Evolutionary conservation across 2,113 vertebrate species (phyloP).

Genomic region (Onychostruthus taczanowskii): DNA sequence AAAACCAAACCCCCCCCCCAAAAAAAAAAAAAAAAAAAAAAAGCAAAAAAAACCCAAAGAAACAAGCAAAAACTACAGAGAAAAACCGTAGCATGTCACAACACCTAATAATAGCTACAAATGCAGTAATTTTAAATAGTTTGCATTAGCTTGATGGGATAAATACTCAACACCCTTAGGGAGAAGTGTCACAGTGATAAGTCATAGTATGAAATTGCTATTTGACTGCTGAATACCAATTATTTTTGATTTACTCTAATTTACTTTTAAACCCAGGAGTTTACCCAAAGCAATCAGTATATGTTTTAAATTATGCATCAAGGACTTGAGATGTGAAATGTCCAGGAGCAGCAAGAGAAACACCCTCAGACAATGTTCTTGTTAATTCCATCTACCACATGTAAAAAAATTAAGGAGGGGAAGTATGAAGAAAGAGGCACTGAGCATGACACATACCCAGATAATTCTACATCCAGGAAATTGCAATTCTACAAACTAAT

Average conservation of each 20-base stretch:
- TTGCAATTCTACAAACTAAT: not conserved
- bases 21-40: not conserved
- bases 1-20: too few species aligned
- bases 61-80: not conserved
- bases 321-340: constrained; percentile 12
- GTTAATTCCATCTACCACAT: not conserved
- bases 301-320: constrained; percentile 39
- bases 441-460: not conserved
- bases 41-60: too few species aligned
- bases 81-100: constrained; percentile 53
- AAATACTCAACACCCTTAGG: constrained; percentile 55
- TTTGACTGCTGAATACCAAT: constrained; percentile 62
- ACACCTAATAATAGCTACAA: constrained; percentile 60
- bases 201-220: constrained; percentile 50
- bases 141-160: constrained; percentile 47
- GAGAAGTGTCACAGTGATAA: constrained; percentile 48
- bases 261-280: constrained; percentile 52
- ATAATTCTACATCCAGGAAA: not conserved
- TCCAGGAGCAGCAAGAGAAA: not conserved
- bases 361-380: not conserved
- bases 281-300: constrained; percentile 31
- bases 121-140: constrained; percentile 56
- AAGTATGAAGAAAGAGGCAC: not conserved
- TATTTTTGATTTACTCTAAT: constrained; percentile 66
- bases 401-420: not conserved